Conservation (phyloP, 2,888 invertebrate genomes). For the Mamestra brassicae region DNA sequence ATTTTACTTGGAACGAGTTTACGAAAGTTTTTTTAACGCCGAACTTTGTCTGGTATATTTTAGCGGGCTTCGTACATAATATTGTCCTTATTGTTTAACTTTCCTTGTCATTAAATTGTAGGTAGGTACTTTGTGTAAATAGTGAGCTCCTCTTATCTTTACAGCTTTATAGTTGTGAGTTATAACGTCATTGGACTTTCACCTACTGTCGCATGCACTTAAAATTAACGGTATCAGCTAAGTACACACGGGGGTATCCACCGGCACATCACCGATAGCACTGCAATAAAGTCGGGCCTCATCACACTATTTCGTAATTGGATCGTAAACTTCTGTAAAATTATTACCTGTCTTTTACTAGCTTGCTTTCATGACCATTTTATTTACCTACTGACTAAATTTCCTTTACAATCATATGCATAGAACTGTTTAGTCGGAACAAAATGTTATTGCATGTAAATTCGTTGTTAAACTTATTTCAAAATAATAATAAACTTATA, state of each 20-base stretch:
- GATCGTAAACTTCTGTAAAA: conserved; percentile 78
- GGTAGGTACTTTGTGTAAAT: conserved; percentile 24
- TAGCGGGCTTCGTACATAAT: conserved; percentile 23
- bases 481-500: conserved; percentile 50
- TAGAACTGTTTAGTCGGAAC: conserved; percentile 33
- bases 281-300: conserved; percentile 75
- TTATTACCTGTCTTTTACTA: conserved; percentile 75
- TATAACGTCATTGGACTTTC: conserved; percentile 51
- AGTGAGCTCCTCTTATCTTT: conserved; percentile 53
- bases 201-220: conserved; percentile 57
- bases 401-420: conserved; percentile 66
- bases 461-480: conserved; percentile 49
- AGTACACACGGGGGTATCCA: conserved; percentile 62
- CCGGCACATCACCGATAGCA: conserved; percentile 69
- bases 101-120: conserved; percentile 21
- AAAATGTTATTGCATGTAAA: conserved; percentile 66
- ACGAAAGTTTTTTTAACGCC: conserved; percentile 51
- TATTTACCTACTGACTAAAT: conserved; percentile 71
- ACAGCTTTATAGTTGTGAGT: conserved; percentile 55
- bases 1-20: conserved; percentile 61
- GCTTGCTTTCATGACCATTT: conserved; percentile 73
- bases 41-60: conserved; percentile 39
- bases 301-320: conserved; percentile 82
- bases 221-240: conserved; percentile 65
- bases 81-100: conserved; percentile 45